phyloP scores from a whole-genome alignment of 2,113 vertebrate species.

The Centropus unirufus region DNA sequence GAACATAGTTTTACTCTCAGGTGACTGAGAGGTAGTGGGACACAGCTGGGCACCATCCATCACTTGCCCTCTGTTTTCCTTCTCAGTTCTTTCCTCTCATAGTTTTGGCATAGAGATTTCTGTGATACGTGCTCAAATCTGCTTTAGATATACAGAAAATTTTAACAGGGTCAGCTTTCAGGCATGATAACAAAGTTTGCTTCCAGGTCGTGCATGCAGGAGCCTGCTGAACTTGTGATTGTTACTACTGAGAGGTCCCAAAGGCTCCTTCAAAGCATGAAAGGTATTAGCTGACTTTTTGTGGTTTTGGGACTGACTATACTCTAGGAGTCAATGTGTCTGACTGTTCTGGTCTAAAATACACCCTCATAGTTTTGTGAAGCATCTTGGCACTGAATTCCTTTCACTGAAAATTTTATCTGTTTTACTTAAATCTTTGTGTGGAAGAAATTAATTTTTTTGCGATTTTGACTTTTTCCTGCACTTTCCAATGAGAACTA shows the following conservation, averaged over 20 bases:
- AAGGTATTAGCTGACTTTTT: not conserved
- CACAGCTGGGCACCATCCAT: not conserved
- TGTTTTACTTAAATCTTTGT: not conserved
- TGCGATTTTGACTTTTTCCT: not conserved
- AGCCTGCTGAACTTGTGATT: not conserved
- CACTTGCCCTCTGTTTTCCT: not conserved
- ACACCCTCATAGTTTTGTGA: not conserved
- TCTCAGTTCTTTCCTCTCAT: not conserved
- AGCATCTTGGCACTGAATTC: not conserved
- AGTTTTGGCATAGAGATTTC: not conserved
- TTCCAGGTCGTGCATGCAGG: not conserved
- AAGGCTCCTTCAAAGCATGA: not conserved
- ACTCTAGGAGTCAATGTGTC: not conserved
- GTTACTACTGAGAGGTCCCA: not conserved
- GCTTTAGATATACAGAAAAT: not conserved
- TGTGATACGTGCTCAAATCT: rapidly evolving
- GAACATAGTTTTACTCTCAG: rapidly evolving
- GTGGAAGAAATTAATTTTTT: not conserved
- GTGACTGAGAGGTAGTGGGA: not conserved
- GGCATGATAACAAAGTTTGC: not conserved
- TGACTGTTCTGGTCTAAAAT: not conserved
- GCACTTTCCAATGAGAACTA: not conserved
- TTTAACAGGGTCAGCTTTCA: not conserved
- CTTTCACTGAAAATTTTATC: not conserved
- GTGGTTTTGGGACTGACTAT: too few relatives aligned